Conservation (phyloP, 2,113 vertebrate genomes). For the Brachypteracias leptosomus region DNA sequence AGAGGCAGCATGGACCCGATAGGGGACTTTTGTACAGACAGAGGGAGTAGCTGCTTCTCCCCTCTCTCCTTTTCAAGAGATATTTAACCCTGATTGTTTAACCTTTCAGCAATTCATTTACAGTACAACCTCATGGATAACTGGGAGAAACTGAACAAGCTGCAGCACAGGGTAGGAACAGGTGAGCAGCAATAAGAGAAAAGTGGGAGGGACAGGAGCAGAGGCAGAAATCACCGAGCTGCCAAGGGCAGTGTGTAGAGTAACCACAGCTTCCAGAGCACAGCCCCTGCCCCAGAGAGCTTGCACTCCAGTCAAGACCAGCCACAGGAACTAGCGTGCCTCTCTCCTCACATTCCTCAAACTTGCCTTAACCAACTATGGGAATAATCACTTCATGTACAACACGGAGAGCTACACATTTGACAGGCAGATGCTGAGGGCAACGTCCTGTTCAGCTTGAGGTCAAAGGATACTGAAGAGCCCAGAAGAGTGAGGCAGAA, state of each 20-base stretch:
- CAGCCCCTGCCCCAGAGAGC: neutral
- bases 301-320: neutral
- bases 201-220: neutral
- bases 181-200: neutral
- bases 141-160: neutral
- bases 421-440: neutral
- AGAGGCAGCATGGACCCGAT: neutral
- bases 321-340: neutral
- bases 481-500: neutral
- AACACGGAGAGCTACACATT: neutral
- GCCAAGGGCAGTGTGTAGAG: rapidly evolving
- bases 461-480: neutral
- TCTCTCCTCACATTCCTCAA: neutral
- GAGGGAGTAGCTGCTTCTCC: neutral
- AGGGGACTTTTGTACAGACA: neutral
- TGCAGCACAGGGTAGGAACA: neutral
- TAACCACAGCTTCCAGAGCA: neutral
- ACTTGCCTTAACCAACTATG: neutral
- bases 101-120: neutral
- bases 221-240: neutral
- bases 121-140: neutral
- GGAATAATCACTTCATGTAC: neutral
- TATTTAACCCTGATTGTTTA: neutral
- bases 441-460: neutral
- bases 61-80: neutral